Conservation (phyloP, 2,797 vertebrate genomes). For the Tolypeutes matacus region DNA sequence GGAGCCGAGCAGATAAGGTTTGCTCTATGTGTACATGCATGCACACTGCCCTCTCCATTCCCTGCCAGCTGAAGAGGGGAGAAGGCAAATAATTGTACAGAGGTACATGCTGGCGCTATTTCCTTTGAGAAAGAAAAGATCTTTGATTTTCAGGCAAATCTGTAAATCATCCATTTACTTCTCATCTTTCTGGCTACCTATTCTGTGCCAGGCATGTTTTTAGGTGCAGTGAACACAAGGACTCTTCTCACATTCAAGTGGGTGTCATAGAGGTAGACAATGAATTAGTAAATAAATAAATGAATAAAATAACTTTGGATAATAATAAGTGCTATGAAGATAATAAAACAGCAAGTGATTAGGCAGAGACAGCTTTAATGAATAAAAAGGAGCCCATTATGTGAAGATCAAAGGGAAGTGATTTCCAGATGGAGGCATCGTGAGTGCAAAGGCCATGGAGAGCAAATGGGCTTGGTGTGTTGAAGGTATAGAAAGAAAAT, state of each 20-base stretch:
- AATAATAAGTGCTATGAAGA: neutral
- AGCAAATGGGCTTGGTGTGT: neutral
- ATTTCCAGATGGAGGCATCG: neutral
- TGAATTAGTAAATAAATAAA: conserved; percentile 49
- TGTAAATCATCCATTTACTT: neutral
- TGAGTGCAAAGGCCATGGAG: neutral
- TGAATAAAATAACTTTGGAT: neutral
- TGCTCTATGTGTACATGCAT: neutral
- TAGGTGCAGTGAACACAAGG: neutral
- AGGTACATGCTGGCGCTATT: neutral
- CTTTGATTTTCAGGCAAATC: neutral
- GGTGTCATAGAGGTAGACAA: neutral
- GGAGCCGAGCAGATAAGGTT: conserved; percentile 98
- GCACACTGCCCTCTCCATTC: too few species aligned
- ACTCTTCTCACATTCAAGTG: neutral
- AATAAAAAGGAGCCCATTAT: neutral
- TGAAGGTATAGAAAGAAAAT: neutral
- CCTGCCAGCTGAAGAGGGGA: neutral
- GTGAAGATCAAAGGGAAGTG: neutral
- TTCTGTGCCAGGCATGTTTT: neutral
- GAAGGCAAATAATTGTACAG: neutral
- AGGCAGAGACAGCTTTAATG: neutral
- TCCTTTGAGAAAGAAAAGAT: conserved; percentile 24
- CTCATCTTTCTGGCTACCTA: neutral
- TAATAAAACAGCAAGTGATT: neutral